Evolutionary conservation across 2,797 vertebrate genomes (phyloP), one percentile per base, ranked within the genome.

Genomic region (Gymnodraco acuticeps): DNA sequence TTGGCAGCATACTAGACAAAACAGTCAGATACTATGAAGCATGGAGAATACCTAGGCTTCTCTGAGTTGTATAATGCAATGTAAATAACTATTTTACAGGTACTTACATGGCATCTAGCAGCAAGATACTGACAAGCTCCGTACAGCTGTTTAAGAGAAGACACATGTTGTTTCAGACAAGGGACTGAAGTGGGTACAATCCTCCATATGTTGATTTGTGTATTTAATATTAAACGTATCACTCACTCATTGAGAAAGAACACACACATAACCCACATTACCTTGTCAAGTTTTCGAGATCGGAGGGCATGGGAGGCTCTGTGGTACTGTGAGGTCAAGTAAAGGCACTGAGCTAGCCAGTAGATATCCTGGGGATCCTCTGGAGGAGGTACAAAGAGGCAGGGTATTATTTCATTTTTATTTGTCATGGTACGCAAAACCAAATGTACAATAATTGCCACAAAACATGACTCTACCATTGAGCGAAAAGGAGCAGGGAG

Each of bases 331-430:
- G 97, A 97, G 67, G 98, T 99, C 45, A 99, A 90, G 81, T 97
- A 99, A 93, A 99, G 97, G 91, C 98, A 99, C 78, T 99, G 98
- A 81, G 98, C 98, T 79, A 99, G 90, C 98, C 98, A 99, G 87
- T 99, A 99, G 80, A 99, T 96, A 80, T 99, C 98, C 83, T 98
- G 97, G 51, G 98, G 97, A 3, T 99, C 98, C 93, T 99, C 98
- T 99, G 82, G 12, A 47, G 9, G 50, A 1, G 14, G 80, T 66
- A 78, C 13, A 75, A 31, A 74, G 12, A 60, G 5, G 6, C 0
- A 62, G 3, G 0, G 14, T 58, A 14, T 42, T n/a, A n/a, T n/a
- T n/a, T n/a, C n/a, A n/a, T n/a, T n/a, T n/a, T n/a, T n/a, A n/a
- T n/a, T n/a, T n/a, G n/a, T n/a, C n/a, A n/a, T n/a, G n/a, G n/a